These are phyloP conservation scores for Drosophila borealis DNA, from an alignment of 2,888 invertebrate species.

Conservation along the genomic window DNA sequence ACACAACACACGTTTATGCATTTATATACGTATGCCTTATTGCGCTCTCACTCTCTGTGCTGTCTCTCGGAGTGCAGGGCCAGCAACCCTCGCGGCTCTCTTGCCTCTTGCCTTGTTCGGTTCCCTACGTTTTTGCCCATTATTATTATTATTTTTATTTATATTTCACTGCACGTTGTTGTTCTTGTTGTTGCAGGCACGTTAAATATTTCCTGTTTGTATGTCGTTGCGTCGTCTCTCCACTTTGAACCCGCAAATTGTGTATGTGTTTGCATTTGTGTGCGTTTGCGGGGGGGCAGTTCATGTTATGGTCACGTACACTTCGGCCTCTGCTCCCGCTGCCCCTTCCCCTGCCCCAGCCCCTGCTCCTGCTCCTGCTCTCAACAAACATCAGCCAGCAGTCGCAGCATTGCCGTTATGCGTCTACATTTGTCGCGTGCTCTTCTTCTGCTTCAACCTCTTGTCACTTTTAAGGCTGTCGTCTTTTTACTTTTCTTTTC, in stretches of 20 bases:
- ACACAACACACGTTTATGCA: conserved; percentile 35
- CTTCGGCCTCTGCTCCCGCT: conserved; percentile 30
- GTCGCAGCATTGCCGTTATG: conserved; percentile 58
- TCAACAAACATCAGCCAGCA: conserved; percentile 39
- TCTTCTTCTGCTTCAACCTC: conserved; percentile 4
- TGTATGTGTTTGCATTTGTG: conserved; percentile 35
- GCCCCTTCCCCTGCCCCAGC: not conserved
- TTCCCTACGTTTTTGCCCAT: conserved; percentile 75
- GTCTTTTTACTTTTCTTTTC: conserved; percentile 52
- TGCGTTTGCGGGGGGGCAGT: conserved; percentile 51
- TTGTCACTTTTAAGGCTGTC: conserved; percentile 28
- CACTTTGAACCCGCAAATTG: conserved; percentile 70
- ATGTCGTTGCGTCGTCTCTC: conserved; percentile 56
- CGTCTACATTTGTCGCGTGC: conserved; percentile 64
- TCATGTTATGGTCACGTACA: conserved; percentile 81
- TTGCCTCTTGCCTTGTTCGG: conserved; percentile 34
- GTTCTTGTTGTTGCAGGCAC: conserved; percentile 74
- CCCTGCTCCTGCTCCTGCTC: conserved; percentile 6
- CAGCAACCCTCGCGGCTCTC: conserved; percentile 55
- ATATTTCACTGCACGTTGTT: conserved; percentile 64
- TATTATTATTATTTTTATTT: conserved; percentile 80
- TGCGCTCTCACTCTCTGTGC: conserved; percentile 30
- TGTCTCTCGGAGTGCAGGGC: conserved; percentile 56
- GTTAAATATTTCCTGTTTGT: conserved; percentile 81
- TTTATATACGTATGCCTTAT: conserved; percentile 1